A percentile compares a stretch with the other conserved stretches of the same genome.
Conservation (phyloP, 2,113 vertebrate species). For the Tiliqua scincoides region DNA sequence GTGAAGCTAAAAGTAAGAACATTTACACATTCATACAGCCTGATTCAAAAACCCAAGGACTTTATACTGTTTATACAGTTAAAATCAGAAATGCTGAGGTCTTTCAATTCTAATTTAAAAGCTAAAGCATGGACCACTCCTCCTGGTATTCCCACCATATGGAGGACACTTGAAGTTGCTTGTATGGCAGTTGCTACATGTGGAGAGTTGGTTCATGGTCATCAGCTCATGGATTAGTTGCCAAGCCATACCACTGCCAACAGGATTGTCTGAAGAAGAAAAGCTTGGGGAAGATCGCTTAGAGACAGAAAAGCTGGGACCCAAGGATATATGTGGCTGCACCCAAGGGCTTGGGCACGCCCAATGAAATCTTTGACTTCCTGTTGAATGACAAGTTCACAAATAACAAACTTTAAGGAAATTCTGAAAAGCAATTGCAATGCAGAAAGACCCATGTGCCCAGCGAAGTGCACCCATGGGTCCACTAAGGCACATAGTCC, state of each 20-base stretch:
- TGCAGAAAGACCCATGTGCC: too few species aligned
- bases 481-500: too few species aligned
- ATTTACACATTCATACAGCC: constrained; percentile 39
- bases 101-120: constrained; percentile 51
- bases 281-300: too few species aligned
- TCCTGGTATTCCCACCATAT: background rate
- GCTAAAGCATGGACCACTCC: constrained; percentile 9
- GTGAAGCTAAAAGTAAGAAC: constrained; percentile 21
- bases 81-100: constrained; percentile 50
- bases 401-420: too few species aligned
- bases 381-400: too few species aligned
- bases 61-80: constrained; percentile 45
- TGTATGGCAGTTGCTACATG: background rate
- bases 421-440: too few species aligned
- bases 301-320: too few species aligned
- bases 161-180: background rate
- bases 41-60: constrained; percentile 36
- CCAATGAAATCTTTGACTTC: background rate
- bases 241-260: background rate
- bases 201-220: background rate
- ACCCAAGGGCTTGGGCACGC: background rate
- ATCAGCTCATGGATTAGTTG: background rate
- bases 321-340: background rate
- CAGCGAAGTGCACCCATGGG: too few species aligned
- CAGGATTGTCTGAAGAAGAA: background rate